Evolutionary conservation across 2,113 vertebrate species (phyloP), one percentile per base, ranked within the genome.

Genomic region (Gobio gobio): DNA sequence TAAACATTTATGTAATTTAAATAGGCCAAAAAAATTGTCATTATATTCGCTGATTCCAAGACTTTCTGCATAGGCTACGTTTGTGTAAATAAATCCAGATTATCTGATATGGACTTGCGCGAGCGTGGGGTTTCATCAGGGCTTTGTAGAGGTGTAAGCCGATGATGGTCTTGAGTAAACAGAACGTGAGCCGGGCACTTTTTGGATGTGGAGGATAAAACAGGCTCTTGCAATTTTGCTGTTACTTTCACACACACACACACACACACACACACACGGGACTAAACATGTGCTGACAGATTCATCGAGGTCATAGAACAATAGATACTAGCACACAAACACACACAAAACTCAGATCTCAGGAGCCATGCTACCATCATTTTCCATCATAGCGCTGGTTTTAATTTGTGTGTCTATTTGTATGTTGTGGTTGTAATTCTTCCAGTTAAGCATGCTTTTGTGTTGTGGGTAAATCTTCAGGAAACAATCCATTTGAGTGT

Each of bases 111-210:
- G 78, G 78, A 90, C 82, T 47, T 87, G 73, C 84, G 54, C 22
- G 73, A 83, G 54, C 22, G 14, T 85, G 86, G 85, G 86, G 90
- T 90, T 87, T 70, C 2, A 24, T 12, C 20, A 61, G 47, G 54
- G 82, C 29, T 86, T 84, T 82, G 22, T 82, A 54, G 40, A 83
- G 45, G 90, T 84, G 93, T 91, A 94, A 94, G 82, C 56, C 6
- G 40, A 40, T 20, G 91, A 93, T 94, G 92, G 92, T 91, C 91
- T 93, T 92, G 91, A 90, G 91, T 92, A 91, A 90, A 84, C 89
- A 86, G 87, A 93, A 92, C 45, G 87, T 90, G 92, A 92, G 88
- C 75, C 4, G 84, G 75, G 36, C 66, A n/a, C 86, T 92, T 86
- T 88, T 47, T 64, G 51, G 26, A 70, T 72, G 58, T 24, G 36